Percentiles rank a stretch among this genome's conserved stretches.
phyloP scores from a whole-genome alignment of 2,888 invertebrate genomes.

The Exocentrus adspersus region DNA sequence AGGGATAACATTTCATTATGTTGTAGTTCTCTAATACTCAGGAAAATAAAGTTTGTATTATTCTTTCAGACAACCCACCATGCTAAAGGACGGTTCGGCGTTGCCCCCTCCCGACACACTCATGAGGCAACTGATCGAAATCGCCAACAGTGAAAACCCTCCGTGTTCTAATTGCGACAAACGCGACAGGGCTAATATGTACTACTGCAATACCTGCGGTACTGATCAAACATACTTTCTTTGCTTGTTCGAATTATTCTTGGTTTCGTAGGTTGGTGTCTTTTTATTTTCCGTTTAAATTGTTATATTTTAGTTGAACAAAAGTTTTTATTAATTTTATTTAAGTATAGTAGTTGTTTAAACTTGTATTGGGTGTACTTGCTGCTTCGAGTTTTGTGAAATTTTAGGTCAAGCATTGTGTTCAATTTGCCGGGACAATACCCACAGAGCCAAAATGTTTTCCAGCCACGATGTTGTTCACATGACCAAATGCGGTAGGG shows the following conservation, averaged over 20 bases:
- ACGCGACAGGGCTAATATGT: constrained; percentile 75
- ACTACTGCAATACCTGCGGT: constrained; percentile 82
- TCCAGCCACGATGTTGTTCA: constrained; percentile 77
- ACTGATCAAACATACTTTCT: constrained; percentile 45
- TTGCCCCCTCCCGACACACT: constrained; percentile 74
- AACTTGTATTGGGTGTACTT: not conserved
- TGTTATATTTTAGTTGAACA: no score
- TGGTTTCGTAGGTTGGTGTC: constrained; percentile 39
- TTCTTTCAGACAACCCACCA: constrained; percentile 71
- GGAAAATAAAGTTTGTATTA: no score
- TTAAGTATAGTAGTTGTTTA: no score
- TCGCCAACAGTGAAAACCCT: constrained; percentile 76
- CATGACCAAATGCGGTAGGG: constrained; percentile 75
- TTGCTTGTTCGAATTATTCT: constrained; percentile 35
- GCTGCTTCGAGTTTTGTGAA: not conserved
- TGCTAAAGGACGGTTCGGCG: constrained; percentile 70
- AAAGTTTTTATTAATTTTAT: no score
- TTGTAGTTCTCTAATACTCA: no score
- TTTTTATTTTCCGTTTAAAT: constrained; percentile 26
- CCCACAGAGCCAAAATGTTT: constrained; percentile 83
- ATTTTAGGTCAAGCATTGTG: constrained; percentile 75
- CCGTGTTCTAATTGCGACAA: constrained; percentile 84
- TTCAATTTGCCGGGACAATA: constrained; percentile 74
- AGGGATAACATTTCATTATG: not conserved
- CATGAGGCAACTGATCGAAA: constrained; percentile 76